Percentiles rank a stretch among this genome's conserved stretches.
Conservation (phyloP, 2,888 invertebrate species). For the Cataglyphis altisquamis region DNA sequence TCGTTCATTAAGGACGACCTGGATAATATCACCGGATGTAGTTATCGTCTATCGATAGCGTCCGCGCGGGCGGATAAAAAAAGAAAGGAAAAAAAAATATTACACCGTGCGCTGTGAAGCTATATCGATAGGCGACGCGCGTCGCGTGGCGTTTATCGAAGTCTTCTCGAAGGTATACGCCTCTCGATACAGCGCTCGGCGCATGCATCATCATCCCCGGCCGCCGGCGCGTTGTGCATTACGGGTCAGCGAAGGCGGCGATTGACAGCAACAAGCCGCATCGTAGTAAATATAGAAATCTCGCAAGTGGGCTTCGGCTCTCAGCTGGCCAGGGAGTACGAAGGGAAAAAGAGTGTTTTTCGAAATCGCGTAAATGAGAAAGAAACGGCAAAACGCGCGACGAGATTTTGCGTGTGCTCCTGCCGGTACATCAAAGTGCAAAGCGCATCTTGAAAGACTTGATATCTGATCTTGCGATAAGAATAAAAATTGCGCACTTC, state of each 20-base stretch:
- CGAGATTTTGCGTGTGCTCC: neutral
- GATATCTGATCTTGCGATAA: neutral
- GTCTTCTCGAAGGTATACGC: conserved; percentile 39
- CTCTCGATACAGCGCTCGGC: conserved; percentile 48
- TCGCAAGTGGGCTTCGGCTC: conserved; percentile 31
- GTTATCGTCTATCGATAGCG: conserved; percentile 40
- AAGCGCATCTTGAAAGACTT: neutral
- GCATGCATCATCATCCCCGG: conserved; percentile 48
- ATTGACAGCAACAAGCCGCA: conserved; percentile 28
- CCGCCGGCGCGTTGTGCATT: conserved; percentile 47
- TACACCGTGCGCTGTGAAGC: conserved; percentile 27
- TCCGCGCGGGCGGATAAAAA: conserved; percentile 12
- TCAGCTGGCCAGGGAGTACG: conserved; percentile 26
- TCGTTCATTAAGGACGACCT: conserved; percentile 46
- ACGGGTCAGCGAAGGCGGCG: conserved; percentile 52
- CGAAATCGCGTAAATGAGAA: conserved; percentile 13
- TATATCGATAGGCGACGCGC: conserved; percentile 46
- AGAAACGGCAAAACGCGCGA: conserved; percentile 30
- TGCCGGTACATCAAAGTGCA: neutral
- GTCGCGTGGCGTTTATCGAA: conserved; percentile 48
- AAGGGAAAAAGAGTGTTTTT: conserved; percentile 36
- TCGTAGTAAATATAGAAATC: conserved; percentile 46
- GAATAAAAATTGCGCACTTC: neutral
- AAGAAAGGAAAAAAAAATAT: conserved; percentile 19
- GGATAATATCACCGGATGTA: conserved; percentile 53